Evolutionary conservation across 2,113 vertebrate species (phyloP).

Genomic region (Centropus unirufus): DNA sequence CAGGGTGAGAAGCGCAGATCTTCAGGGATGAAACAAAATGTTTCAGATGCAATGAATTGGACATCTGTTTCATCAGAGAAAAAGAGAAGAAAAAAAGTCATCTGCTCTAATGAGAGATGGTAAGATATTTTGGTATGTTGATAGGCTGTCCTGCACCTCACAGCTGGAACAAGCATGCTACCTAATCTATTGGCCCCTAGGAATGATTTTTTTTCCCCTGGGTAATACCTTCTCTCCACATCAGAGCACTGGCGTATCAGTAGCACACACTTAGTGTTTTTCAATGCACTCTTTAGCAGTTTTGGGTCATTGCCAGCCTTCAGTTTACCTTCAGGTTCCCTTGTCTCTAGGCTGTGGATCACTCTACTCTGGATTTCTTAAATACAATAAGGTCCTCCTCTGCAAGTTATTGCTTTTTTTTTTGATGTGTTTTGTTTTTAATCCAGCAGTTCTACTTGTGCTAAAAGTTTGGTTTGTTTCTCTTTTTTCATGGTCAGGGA

Average conservation of each 20-base stretch:
- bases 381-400: neutral
- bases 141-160: slow-evolving; percentile 55
- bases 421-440: neutral
- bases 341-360: neutral
- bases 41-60: slow-evolving; percentile 49
- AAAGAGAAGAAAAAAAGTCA: neutral
- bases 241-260: slow-evolving; percentile 14
- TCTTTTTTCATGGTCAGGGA: neutral
- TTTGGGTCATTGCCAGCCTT: slow-evolving; percentile 40
- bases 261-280: slow-evolving; percentile 8
- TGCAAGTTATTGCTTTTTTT: neutral
- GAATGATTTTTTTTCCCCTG: neutral
- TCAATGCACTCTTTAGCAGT: neutral
- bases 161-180: slow-evolving; percentile 35
- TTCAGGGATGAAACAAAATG: slow-evolving; percentile 29
- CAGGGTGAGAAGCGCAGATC: slow-evolving; percentile 33
- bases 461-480: neutral
- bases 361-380: neutral
- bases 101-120: slow-evolving; percentile 57
- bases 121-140: slow-evolving; percentile 52
- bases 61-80: slow-evolving; percentile 60
- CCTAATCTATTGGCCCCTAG: slow-evolving; percentile 40
- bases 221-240: slow-evolving; percentile 44
- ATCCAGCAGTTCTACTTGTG: neutral
- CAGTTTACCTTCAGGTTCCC: slow-evolving; percentile 11